phyloP scores from a whole-genome alignment of 2,797 vertebrate genomes.

The Emys orbicularis region DNA sequence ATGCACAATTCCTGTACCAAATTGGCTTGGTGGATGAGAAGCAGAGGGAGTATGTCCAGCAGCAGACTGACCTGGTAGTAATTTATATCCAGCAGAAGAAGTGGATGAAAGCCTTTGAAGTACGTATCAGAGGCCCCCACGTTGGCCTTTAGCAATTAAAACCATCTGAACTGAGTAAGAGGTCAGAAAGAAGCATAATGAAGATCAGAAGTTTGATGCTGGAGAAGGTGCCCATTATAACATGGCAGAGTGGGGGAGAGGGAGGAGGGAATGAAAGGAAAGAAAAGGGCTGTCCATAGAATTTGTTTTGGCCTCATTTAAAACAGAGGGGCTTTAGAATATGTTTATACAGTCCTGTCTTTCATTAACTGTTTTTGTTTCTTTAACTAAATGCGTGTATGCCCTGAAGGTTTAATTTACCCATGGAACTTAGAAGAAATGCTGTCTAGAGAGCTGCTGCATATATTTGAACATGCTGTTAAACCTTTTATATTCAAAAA shows the following conservation, averaged over 20 bases:
- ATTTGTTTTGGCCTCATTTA: slow-evolving; percentile 72
- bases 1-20: slow-evolving; percentile 84
- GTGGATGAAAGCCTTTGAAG: slow-evolving; percentile 86
- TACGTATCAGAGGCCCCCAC: slow-evolving; percentile 53
- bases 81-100: slow-evolving; percentile 85
- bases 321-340: slow-evolving; percentile 57
- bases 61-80: slow-evolving; percentile 80
- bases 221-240: slow-evolving; percentile 36
- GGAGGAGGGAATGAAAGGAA: not conserved
- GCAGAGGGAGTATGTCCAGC: slow-evolving; percentile 79
- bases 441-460: not conserved
- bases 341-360: slow-evolving; percentile 70
- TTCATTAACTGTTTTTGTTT: slow-evolving; percentile 75
- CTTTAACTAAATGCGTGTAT: slow-evolving; percentile 51
- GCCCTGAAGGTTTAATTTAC: slow-evolving; percentile 61
- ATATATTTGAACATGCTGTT: not conserved
- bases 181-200: slow-evolving; percentile 27
- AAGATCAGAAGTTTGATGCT: slow-evolving; percentile 28
- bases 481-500: not conserved
- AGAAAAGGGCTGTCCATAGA: slow-evolving; percentile 40
- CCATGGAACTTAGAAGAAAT: slow-evolving; percentile 63
- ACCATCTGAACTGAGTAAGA: slow-evolving; percentile 65
- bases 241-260: fast-evolving
- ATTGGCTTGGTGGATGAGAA: slow-evolving; percentile 82
- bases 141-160: slow-evolving; percentile 68